Conservation (phyloP, 2,888 invertebrate species). For the Drosophila tripunctata region DNA sequence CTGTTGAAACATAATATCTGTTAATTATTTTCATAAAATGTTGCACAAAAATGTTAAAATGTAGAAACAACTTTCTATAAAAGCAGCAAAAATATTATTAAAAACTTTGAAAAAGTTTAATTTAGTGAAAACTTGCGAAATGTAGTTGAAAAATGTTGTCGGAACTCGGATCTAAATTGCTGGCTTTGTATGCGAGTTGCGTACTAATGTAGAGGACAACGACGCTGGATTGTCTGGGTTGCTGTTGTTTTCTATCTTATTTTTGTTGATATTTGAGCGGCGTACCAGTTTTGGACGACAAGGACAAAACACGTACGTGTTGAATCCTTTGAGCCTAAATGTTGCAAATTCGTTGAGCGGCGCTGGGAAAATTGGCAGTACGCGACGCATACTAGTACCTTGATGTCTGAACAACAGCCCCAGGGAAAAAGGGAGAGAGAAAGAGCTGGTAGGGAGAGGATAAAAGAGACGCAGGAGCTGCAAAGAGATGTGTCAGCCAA, state of each 20-base stretch:
- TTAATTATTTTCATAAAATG: too few species aligned
- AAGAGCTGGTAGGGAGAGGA: too few species aligned
- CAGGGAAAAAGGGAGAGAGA: background rate
- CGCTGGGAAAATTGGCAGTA: constrained; percentile 36
- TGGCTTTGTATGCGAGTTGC: background rate
- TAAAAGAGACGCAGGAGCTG: background rate
- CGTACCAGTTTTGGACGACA: constrained; percentile 1
- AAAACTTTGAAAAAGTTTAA: background rate
- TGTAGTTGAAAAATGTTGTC: background rate
- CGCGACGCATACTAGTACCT: constrained; percentile 20
- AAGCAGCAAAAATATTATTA: too few species aligned
- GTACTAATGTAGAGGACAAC: background rate
- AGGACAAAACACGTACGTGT: constrained; percentile 29
- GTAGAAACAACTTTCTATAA: background rate
- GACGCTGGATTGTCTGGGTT: constrained; percentile 36
- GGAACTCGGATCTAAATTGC: background rate
- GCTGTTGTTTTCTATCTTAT: constrained; percentile 49
- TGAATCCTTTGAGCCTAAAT: constrained; percentile 52
- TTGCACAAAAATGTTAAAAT: too few species aligned
- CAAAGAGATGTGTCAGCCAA: constrained; percentile 29
- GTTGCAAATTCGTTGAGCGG: constrained; percentile 34
- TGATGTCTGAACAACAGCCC: constrained; percentile 20
- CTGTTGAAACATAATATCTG: too few species aligned
- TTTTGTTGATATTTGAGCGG: constrained; percentile 54
- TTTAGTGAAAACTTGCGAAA: background rate